A percentile compares a stretch with the other conserved stretches of the same genome.
Conservation (phyloP, 2,888 invertebrate genomes). For the Philopedon plagiatum region DNA sequence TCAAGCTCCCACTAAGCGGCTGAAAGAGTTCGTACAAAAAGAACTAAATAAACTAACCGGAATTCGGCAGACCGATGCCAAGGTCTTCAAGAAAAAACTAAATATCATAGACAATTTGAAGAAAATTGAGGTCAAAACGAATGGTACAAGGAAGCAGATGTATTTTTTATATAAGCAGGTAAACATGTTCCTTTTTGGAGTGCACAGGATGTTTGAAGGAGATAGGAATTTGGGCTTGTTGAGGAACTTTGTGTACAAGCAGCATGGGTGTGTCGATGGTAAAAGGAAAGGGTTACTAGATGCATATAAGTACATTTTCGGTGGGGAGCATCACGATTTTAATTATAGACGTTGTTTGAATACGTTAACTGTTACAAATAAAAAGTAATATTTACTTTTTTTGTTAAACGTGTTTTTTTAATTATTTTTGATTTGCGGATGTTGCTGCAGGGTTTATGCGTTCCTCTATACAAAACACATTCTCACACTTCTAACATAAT, state of each 20-base stretch:
- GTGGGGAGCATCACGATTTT: constrained; percentile 49
- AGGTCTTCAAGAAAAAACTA: constrained; percentile 35
- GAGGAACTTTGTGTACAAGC: constrained; percentile 46
- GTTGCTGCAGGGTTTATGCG: too few relatives aligned
- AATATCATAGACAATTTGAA: constrained; percentile 32
- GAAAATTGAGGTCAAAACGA: constrained; percentile 23
- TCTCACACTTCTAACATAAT: too few relatives aligned
- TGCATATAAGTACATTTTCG: constrained; percentile 57
- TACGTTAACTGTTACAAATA: not conserved
- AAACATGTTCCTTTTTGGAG: constrained; percentile 59
- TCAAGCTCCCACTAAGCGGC: not conserved
- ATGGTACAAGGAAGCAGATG: constrained; percentile 33
- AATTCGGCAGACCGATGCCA: constrained; percentile 15
- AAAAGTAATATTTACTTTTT: not conserved
- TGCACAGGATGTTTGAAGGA: constrained; percentile 51
- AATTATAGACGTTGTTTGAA: constrained; percentile 32
- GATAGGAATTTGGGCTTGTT: constrained; percentile 52
- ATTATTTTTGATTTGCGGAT: not conserved
- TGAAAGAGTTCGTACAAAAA: constrained; percentile 37
- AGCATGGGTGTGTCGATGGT: not conserved
- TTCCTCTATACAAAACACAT: too few relatives aligned
- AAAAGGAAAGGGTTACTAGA: constrained; percentile 48
- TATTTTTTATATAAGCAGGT: constrained; percentile 46
- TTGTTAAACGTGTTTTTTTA: not conserved
- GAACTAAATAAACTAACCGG: constrained; percentile 42